Evolutionary conservation across 1,140 invertebrate species (phyloP).

Genomic region (Dreissena rostriformis): DNA sequence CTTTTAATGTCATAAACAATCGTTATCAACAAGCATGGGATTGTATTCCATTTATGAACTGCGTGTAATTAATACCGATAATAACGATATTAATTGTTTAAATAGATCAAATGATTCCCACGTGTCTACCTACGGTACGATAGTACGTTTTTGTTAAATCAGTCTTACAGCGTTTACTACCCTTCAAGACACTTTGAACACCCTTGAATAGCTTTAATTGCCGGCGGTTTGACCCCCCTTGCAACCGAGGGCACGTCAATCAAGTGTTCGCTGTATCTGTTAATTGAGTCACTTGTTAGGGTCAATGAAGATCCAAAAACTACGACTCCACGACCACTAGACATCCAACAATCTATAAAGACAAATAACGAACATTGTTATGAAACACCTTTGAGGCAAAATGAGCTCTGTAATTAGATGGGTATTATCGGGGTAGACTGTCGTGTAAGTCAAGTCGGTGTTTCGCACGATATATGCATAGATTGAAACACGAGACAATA

Average conservation of each 20-base stretch:
- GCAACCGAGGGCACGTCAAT: not conserved
- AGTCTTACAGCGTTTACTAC: too few species aligned
- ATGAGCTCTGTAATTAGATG: not conserved
- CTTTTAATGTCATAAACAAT: too few species aligned
- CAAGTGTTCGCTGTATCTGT: not conserved
- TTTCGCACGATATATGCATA: not conserved
- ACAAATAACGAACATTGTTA: not conserved
- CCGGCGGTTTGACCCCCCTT: too few species aligned
- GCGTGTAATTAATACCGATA: too few species aligned
- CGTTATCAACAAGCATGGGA: too few species aligned
- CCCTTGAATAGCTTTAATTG: too few species aligned
- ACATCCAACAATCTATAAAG: not conserved
- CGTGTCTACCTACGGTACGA: too few species aligned
- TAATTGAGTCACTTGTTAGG: constrained; percentile 1
- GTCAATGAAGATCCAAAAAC: not conserved
- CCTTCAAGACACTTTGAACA: too few species aligned
- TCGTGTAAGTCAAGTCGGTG: not conserved
- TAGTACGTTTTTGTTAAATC: too few species aligned
- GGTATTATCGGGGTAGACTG: not conserved
- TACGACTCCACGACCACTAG: not conserved
- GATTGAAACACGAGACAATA: not conserved
- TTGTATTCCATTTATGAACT: too few species aligned
- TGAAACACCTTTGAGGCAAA: not conserved
- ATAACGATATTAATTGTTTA: too few species aligned
- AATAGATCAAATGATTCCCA: too few species aligned